These are phyloP conservation scores for Apis cerana DNA, from an alignment of 1,140 invertebrate genomes.

Conservation along the genomic window DNA sequence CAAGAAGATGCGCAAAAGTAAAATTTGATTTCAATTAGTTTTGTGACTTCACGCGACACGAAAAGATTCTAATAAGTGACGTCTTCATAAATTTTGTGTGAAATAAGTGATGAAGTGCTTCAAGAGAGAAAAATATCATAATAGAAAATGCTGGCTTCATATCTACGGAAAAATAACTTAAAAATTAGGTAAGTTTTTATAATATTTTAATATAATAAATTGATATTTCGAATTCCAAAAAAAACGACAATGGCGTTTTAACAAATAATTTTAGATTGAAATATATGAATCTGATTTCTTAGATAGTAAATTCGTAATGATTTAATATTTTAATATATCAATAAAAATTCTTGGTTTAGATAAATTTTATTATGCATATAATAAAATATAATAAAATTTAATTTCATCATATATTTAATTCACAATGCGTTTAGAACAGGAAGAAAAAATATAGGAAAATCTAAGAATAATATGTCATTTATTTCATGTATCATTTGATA, in stretches of 20 bases:
- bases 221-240: background rate
- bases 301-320: background rate
- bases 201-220: background rate
- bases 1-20: background rate
- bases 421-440: background rate
- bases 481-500: background rate
- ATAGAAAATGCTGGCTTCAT: background rate
- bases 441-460: background rate
- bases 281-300: background rate
- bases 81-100: background rate
- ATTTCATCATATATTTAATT: background rate
- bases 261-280: background rate
- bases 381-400: too few relatives aligned
- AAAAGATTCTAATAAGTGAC: background rate
- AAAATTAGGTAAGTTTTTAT: background rate
- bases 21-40: background rate
- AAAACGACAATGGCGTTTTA: background rate
- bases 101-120: background rate
- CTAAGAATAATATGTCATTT: background rate
- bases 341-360: too few relatives aligned
- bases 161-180: background rate
- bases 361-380: too few relatives aligned
- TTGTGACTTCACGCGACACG: background rate
- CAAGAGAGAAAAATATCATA: background rate
- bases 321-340: too few relatives aligned